phyloP scores from a whole-genome alignment of 2,888 invertebrate species.

The Hartigia nigra region DNA sequence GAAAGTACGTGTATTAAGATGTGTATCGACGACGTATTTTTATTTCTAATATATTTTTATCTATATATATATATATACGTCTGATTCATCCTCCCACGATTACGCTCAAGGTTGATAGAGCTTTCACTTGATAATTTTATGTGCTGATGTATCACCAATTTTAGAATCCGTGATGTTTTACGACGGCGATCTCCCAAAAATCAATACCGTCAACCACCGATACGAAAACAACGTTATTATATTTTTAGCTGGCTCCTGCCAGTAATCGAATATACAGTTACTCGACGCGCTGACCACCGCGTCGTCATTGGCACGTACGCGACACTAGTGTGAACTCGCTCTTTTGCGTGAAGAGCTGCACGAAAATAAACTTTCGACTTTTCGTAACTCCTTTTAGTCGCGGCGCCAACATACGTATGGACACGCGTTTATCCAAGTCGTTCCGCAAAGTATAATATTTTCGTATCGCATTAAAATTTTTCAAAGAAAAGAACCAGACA shows the following conservation, averaged over 20 bases:
- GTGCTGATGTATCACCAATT: neutral
- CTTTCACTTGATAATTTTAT: neutral
- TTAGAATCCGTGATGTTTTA: neutral
- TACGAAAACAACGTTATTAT: neutral
- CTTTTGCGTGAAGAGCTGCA: constrained; percentile 35
- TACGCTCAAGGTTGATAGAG: neutral
- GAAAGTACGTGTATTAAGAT: neutral
- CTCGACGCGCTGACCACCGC: neutral
- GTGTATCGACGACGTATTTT: neutral
- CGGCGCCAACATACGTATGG: neutral
- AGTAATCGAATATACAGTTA: neutral
- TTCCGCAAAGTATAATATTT: neutral
- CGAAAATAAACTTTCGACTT: constrained; percentile 40
- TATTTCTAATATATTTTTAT: neutral
- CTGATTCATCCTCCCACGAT: neutral
- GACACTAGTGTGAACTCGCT: neutral
- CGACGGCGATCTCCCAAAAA: neutral
- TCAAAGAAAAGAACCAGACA: neutral
- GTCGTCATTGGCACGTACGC: neutral
- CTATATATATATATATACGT: neutral
- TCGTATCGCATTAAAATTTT: neutral
- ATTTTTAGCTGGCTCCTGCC: neutral
- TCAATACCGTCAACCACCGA: neutral
- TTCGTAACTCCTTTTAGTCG: constrained; percentile 1
- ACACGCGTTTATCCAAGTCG: neutral